phyloP scores from a whole-genome alignment of 2,888 invertebrate genomes.

The Sesia bembeciformis region DNA sequence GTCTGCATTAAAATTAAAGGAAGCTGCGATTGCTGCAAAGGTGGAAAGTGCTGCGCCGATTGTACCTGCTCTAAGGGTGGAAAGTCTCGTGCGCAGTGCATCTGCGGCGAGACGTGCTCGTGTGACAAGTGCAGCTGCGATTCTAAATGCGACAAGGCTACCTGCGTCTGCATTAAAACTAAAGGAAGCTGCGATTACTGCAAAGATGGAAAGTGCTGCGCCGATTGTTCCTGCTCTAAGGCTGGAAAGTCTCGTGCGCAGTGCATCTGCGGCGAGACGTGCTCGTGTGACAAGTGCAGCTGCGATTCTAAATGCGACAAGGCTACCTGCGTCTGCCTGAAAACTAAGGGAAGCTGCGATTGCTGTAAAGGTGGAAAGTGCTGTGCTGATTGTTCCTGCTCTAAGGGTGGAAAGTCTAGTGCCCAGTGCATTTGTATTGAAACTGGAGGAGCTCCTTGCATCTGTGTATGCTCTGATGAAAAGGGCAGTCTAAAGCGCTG shows the following conservation, averaged over 20 bases:
- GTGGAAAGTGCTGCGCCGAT: slow-evolving; percentile 5
- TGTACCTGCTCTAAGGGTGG: neutral
- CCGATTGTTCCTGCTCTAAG: neutral
- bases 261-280: neutral
- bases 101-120: neutral
- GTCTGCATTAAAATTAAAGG: slow-evolving; percentile 20
- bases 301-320: slow-evolving; percentile 1
- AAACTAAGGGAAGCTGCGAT: slow-evolving; percentile 12
- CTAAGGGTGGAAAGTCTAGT: slow-evolving; percentile 1
- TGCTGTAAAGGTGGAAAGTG: slow-evolving; percentile 10
- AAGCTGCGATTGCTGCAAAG: slow-evolving; percentile 21
- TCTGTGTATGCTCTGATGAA: slow-evolving; percentile 11
- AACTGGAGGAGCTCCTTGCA: neutral
- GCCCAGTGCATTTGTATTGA: neutral
- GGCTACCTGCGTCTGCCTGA: slow-evolving; percentile 13
- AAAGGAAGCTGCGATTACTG: slow-evolving; percentile 6
- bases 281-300: neutral
- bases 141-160: neutral
- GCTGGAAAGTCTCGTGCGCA: neutral
- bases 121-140: neutral
- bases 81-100: slow-evolving; percentile 12
- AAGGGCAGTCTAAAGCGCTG: slow-evolving; percentile 10
- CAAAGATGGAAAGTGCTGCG: slow-evolving; percentile 1
- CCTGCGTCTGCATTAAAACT: slow-evolving; percentile 7
- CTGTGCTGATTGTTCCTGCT: slow-evolving; percentile 15